Percentiles rank a stretch among this genome's conserved stretches.
phyloP scores from a whole-genome alignment of 2,888 invertebrate genomes.

The Pherbina coryleti region DNA sequence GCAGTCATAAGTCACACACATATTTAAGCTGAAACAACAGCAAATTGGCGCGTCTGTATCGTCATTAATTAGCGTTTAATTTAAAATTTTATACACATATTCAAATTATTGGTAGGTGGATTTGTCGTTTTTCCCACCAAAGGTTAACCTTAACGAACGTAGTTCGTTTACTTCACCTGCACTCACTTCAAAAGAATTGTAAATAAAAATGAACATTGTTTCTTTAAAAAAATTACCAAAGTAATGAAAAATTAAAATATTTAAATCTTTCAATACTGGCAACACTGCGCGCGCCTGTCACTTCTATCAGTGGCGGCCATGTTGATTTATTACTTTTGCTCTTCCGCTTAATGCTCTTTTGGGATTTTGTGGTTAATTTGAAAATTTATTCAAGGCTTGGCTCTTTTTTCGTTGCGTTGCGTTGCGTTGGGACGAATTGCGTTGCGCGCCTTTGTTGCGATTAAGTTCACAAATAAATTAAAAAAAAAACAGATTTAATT shows the following conservation, averaged over 20 bases:
- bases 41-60: constrained; percentile 31
- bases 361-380: constrained; percentile 23
- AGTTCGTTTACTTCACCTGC: neutral
- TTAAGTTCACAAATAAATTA: neutral
- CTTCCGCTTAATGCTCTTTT: constrained; percentile 12
- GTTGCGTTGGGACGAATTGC: no score
- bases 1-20: constrained; percentile 10
- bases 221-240: no score
- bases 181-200: no score
- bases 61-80: constrained; percentile 53
- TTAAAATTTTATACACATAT: constrained; percentile 45
- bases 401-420: neutral
- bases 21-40: constrained; percentile 24
- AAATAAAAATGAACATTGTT: no score
- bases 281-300: neutral
- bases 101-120: neutral
- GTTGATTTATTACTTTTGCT: constrained; percentile 14
- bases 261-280: neutral
- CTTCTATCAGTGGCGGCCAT: neutral
- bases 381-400: constrained; percentile 20
- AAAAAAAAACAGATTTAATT: constrained; percentile 18
- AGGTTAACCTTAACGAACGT: neutral
- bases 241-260: neutral
- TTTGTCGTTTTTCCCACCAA: neutral
- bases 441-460: neutral